Percentiles rank a stretch among this genome's conserved stretches.
These are phyloP conservation scores for Empidonax traillii DNA, from an alignment of 2,113 vertebrate species.

Conservation along the genomic window DNA sequence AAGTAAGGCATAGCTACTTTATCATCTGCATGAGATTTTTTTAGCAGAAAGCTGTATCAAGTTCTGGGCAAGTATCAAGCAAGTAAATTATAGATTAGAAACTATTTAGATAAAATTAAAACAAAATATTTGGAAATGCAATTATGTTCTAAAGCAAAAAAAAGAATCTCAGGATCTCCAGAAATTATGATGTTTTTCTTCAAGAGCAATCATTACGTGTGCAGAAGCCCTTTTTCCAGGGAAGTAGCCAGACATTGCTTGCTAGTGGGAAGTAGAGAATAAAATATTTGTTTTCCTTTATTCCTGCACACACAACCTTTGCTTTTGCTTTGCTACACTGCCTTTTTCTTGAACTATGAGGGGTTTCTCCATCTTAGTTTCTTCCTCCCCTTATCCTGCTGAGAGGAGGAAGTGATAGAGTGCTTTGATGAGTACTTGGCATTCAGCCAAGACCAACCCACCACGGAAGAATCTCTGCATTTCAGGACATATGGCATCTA, in stretches of 20 bases:
- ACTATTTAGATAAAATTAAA: background rate
- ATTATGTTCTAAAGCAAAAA: background rate
- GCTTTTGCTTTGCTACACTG: background rate
- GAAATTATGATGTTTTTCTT: background rate
- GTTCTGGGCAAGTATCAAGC: background rate
- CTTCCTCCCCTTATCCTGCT: background rate
- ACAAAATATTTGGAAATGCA: background rate
- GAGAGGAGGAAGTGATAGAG: background rate
- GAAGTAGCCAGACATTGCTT: background rate
- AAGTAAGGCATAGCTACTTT: background rate
- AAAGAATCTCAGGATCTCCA: background rate
- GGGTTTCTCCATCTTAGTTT: background rate
- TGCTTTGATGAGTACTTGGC: background rate
- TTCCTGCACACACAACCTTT: background rate
- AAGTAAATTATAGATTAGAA: background rate
- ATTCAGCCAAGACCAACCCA: background rate
- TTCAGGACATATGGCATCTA: background rate
- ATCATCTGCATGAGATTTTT: background rate
- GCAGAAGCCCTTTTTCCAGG: background rate
- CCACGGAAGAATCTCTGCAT: background rate
- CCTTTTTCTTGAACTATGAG: background rate
- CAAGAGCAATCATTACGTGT: background rate
- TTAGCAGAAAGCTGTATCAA: background rate
- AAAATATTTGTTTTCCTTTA: background rate
- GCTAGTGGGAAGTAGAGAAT: background rate